Conservation (phyloP, 2,797 vertebrate genomes). For the Esox masquinongy region DNA sequence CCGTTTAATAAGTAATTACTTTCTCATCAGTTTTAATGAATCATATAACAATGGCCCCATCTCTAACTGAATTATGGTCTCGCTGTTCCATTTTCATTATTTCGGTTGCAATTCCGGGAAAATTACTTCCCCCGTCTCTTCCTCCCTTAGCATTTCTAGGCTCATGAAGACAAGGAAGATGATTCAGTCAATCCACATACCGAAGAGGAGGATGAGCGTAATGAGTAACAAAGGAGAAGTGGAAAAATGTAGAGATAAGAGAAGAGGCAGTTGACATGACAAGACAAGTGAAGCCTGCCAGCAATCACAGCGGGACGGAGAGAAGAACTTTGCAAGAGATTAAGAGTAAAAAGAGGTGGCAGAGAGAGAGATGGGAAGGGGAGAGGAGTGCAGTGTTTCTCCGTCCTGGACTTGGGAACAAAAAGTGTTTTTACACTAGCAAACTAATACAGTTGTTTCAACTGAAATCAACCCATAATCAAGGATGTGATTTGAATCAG, state of each 20-base stretch:
- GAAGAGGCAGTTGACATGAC: neutral
- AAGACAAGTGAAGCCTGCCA: neutral
- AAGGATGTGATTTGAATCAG: no score
- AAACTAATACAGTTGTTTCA: no score
- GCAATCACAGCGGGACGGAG: neutral
- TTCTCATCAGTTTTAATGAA: slow-evolving; percentile 74
- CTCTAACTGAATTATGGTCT: slow-evolving; percentile 74
- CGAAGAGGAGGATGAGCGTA: neutral
- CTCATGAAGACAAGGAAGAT: slow-evolving; percentile 56
- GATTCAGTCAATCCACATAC: slow-evolving; percentile 23
- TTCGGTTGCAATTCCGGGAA: slow-evolving; percentile 57
- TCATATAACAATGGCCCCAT: slow-evolving; percentile 67
- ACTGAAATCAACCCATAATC: no score
- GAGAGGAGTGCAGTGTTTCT: neutral
- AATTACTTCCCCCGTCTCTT: slow-evolving; percentile 49
- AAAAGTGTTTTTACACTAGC: no score
- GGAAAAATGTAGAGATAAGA: neutral
- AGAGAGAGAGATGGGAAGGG: neutral
- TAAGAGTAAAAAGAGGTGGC: neutral
- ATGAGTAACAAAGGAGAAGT: neutral
- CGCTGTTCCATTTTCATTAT: slow-evolving; percentile 74
- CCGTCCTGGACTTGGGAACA: no score
- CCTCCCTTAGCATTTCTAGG: slow-evolving; percentile 58
- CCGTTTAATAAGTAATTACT: slow-evolving; percentile 79
- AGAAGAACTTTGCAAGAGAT: neutral